A percentile compares a stretch with the other conserved stretches of the same genome.
Evolutionary conservation across 2,113 vertebrate species (phyloP).

Genomic region (Noctilio leporinus): DNA sequence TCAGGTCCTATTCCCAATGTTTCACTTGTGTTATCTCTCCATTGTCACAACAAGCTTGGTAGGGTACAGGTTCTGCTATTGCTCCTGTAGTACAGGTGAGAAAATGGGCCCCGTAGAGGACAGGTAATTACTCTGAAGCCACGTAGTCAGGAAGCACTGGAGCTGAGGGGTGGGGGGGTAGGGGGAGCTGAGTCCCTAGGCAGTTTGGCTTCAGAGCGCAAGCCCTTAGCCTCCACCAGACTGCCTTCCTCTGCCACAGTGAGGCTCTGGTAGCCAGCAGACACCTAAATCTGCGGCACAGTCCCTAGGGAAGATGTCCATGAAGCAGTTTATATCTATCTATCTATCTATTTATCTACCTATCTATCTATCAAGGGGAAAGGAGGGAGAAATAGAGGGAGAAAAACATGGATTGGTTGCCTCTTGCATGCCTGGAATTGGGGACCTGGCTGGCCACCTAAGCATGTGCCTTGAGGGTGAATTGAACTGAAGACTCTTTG

Average conservation of each 20-base stretch:
- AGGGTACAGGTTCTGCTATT: not conserved
- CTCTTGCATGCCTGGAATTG: too few species aligned
- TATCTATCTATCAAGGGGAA: too few species aligned
- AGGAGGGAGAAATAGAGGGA: too few species aligned
- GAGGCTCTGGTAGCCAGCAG: not conserved
- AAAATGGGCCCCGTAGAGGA: not conserved
- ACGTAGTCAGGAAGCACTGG: not conserved
- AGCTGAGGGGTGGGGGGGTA: not conserved
- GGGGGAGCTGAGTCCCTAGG: not conserved
- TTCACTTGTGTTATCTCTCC: not conserved
- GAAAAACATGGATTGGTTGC: too few species aligned
- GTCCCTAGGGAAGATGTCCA: not conserved
- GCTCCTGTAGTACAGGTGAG: not conserved
- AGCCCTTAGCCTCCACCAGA: not conserved
- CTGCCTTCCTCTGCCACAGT: not conserved
- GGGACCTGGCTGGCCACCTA: too few species aligned
- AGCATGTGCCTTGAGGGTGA: too few species aligned
- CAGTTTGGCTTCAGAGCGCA: not conserved
- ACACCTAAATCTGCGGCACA: not conserved
- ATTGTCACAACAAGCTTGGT: not conserved
- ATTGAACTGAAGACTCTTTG: too few species aligned
- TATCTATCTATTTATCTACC: too few species aligned
- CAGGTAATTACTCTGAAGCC: not conserved
- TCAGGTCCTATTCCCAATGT: not conserved
- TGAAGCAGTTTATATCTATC: not conserved